These are phyloP conservation scores for Peromyscus melanophrys DNA, from an alignment of 2,797 vertebrate genomes.

Conservation along the genomic window DNA sequence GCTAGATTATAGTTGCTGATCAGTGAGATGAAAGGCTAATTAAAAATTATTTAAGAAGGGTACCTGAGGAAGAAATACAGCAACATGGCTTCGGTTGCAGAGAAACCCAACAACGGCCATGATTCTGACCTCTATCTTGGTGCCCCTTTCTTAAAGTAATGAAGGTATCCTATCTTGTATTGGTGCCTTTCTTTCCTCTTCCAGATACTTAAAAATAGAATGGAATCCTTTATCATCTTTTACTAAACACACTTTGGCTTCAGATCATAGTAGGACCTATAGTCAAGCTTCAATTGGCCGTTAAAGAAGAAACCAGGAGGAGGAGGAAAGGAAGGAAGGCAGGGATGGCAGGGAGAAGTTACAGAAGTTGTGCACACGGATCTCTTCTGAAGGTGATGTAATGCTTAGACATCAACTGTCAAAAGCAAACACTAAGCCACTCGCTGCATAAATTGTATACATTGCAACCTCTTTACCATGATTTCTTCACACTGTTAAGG, in stretches of 20 bases:
- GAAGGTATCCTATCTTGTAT: background rate
- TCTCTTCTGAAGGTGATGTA: background rate
- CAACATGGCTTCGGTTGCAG: background rate
- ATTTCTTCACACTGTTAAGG: slow-evolving; percentile 1
- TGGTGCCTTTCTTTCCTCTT: background rate
- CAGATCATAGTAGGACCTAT: background rate
- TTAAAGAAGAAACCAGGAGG: background rate
- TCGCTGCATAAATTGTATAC: background rate
- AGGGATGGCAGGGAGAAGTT: background rate
- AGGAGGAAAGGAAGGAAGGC: no score
- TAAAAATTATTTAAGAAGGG: background rate
- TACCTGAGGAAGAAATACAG: background rate
- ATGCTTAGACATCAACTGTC: background rate
- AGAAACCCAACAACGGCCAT: background rate
- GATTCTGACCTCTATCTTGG: background rate
- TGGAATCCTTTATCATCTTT: background rate
- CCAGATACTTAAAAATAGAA: background rate
- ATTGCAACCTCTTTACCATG: background rate
- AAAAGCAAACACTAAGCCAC: background rate
- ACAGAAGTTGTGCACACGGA: background rate
- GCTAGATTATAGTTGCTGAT: background rate
- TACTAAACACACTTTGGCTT: background rate
- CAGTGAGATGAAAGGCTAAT: background rate
- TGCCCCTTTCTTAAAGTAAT: background rate
- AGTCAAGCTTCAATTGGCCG: background rate